Evolutionary conservation across 2,888 invertebrate species (phyloP), one percentile per base, ranked within the genome.

Genomic region (Platycheirus rosarum): DNA sequence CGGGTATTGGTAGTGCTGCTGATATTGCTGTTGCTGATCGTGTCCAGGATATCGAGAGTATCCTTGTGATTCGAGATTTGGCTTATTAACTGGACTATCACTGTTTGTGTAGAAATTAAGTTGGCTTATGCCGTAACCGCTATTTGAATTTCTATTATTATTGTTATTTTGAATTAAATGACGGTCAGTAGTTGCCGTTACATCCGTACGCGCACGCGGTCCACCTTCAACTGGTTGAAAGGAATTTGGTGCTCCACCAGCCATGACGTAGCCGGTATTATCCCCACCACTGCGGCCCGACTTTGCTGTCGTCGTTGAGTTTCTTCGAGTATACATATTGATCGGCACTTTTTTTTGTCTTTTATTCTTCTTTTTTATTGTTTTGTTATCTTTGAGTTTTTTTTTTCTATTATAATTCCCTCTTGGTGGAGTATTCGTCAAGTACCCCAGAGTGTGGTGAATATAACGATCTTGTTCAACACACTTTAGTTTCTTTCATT

Each of bases 171-270:
- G 87, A 87, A 88, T 62, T 84, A 79, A 51, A 40, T 80, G 71
- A 60, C 84, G 84, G 66, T 85, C 84, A 66, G 62, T 57, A 57
- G 40, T 85, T 73, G 85, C 86, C 84, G 84, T 85, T 86, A 85
- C 85, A 86, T 88, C 88, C 86, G 87, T 86, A 85, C 87, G 87
- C 87, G 87, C 87, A 88, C 90, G 88, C 89, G 90, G 88, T 88
- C 88, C 88, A 87, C 89, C 89, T 88, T 90, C 89, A 88, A 90
- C 89, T 90, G 88, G 78, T 75, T 82, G 74, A 74, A 85, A 84
- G 53, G 84, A 86, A 85, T 87, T 85, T 84, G 86, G 86, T 84
- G 84, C 85, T 86, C 87, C 85, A 85, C 85, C 84, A 85, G 84
- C 84, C 84, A 84, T 85, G 85, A 85, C 85, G 76, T 85, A 86